Percentiles rank a stretch among this genome's conserved stretches.
Conservation (phyloP, 2,113 vertebrate genomes). For the Gulo gulo region DNA sequence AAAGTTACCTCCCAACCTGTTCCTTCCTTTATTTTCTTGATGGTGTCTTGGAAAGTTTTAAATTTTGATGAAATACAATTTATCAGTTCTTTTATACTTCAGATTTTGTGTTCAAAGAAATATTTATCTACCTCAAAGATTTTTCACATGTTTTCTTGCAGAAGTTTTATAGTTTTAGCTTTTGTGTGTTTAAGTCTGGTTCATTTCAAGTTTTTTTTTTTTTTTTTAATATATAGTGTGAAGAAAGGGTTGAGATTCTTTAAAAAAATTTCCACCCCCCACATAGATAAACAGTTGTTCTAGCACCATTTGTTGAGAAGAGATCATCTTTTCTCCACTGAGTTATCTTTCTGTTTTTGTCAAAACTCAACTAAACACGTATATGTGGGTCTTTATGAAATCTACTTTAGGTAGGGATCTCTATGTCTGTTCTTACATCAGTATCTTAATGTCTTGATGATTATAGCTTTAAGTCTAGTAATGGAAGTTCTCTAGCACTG, state of each 20-base stretch:
- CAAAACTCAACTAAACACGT: neutral
- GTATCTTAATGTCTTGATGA: neutral
- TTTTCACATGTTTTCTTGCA: neutral
- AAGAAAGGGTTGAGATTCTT: neutral
- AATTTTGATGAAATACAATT: neutral
- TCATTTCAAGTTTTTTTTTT: neutral
- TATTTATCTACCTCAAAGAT: neutral
- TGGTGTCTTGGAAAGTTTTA: neutral
- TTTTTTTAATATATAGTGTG: neutral
- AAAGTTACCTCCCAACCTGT: neutral
- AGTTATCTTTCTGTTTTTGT: neutral
- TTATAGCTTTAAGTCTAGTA: neutral
- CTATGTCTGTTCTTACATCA: neutral
- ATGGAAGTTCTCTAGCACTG: neutral
- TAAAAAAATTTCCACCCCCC: too few species aligned
- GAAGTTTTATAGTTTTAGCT: neutral
- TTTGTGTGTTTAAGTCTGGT: neutral
- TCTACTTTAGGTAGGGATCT: neutral
- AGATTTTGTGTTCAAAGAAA: neutral
- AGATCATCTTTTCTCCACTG: neutral
- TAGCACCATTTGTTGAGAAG: neutral
- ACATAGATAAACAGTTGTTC: neutral
- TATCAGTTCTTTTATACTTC: neutral
- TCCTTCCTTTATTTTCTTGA: neutral
- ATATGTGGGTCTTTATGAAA: neutral